Conservation (phyloP, 2,888 invertebrate genomes). For the Eristalis tenax region DNA sequence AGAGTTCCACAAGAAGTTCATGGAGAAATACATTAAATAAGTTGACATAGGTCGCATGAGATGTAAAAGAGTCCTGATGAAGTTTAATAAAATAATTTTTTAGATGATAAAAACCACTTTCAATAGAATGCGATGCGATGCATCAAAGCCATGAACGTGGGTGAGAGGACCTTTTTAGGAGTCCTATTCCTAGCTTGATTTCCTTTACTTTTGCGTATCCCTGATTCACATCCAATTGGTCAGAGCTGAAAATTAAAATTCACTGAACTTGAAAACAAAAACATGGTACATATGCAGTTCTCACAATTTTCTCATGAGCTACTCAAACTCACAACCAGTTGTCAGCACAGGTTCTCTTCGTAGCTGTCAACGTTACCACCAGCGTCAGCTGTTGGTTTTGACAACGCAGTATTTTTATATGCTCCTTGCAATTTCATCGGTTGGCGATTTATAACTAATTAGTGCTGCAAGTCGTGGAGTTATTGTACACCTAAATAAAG, state of each 20-base stretch:
- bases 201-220: too few species aligned
- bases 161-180: too few species aligned
- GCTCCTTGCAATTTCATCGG: constrained; percentile 4
- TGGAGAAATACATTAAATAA: constrained; percentile 99
- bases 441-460: constrained; percentile 42
- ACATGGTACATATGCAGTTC: neutral
- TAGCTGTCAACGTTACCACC: constrained; percentile 28
- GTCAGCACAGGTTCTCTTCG: neutral
- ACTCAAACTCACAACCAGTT: constrained; percentile 11
- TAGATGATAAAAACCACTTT: neutral
- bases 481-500: constrained; percentile 9
- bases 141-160: too few species aligned
- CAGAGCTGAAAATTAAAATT: too few species aligned
- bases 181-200: too few species aligned
- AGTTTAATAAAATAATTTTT: neutral
- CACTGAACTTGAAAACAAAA: neutral
- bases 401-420: constrained; percentile 59
- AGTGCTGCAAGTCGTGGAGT: neutral
- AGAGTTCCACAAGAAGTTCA: constrained; percentile 99
- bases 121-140: neutral
- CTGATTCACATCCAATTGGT: too few species aligned
- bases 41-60: neutral
- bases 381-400: constrained; percentile 46
- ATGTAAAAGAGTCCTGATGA: neutral
- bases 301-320: neutral